These are phyloP conservation scores for Lineus longissimus DNA, from an alignment of 1,140 invertebrate genomes.

Conservation along the genomic window DNA sequence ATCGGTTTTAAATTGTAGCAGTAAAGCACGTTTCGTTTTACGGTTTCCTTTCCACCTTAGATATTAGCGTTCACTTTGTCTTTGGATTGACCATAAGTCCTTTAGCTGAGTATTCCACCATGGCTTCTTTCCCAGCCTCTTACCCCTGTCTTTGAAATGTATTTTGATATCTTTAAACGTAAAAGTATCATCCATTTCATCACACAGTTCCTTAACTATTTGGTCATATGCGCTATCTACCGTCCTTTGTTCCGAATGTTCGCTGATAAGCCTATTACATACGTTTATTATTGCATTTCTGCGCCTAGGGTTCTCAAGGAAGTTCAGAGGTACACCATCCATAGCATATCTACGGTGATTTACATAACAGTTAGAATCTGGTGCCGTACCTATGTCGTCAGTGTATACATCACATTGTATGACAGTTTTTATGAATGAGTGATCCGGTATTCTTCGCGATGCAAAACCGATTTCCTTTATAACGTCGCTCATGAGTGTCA, in stretches of 20 bases:
- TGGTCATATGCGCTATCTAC: not conserved
- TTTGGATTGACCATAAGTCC: not conserved
- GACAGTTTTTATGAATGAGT: not conserved
- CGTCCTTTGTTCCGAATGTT: not conserved
- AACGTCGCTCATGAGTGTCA: not conserved
- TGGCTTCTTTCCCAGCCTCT: not conserved
- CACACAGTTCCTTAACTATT: not conserved
- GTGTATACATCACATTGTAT: too few species aligned
- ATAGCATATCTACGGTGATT: not conserved
- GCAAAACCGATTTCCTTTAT: not conserved
- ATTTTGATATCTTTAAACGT: slow-evolving; percentile 1
- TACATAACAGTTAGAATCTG: not conserved
- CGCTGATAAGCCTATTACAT: not conserved
- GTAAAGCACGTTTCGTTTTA: not conserved
- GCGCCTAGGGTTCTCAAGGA: not conserved
- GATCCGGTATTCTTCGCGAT: not conserved
- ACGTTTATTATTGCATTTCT: not conserved
- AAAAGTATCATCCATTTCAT: not conserved
- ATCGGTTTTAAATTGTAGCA: not conserved
- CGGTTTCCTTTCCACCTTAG: not conserved
- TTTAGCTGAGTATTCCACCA: slow-evolving; percentile 4
- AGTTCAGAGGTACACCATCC: not conserved
- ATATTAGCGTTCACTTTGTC: not conserved
- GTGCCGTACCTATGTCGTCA: too few species aligned
- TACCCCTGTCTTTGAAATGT: not conserved